Evolutionary conservation across 1,140 invertebrate genomes (phyloP), one percentile per base, ranked within the genome.

Genomic region (Pseudomyrmex concolor): DNA sequence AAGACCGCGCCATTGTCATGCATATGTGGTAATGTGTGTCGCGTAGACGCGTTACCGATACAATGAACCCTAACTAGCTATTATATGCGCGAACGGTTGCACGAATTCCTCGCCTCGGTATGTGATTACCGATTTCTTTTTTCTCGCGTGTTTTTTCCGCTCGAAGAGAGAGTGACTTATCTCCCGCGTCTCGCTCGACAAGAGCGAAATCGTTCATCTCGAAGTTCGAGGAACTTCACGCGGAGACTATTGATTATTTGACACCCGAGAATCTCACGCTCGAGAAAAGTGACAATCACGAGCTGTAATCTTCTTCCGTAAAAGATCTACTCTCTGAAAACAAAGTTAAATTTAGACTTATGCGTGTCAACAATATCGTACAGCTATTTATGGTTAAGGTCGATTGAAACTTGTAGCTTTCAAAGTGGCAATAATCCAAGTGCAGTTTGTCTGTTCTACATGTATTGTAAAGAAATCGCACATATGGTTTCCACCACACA

Each of bases 21-120:
- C 89, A 92, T 91, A 91, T 91, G 86, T 86, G 34, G 34, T 34
- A 34, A 34, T 34, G 84, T 78, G 80, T 62, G 34, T 67, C 43
- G 63, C 71, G 87, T 90, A 88, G 81, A 78, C 80, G 76, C 80
- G 84, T 91, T 90, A 87, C 86, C 85, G 78, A 90, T 90, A 93
- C 92, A 93, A 93, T 93, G 89, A 92, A 77, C 68, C 85, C 89
- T 92, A 93, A 93, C 91, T 92, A 94, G 90, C 90, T 90, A 93
- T 93, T 93, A 93, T 92, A 67, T 64, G 77, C 84, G 77, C 85
- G n/a, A 87, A 82, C 87, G 84, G 87, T 85, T 83, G 90, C 87
- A 84, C 76, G 66, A 88, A 71, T 86, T 88, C 84, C 83, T 77
- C 70, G 63, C 86, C 66, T 73, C 60, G 83, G 71, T 82, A 62